Percentiles rank a stretch among this genome's conserved stretches.
Conservation (phyloP, 2,888 invertebrate species). For the Byasa hedistus region DNA sequence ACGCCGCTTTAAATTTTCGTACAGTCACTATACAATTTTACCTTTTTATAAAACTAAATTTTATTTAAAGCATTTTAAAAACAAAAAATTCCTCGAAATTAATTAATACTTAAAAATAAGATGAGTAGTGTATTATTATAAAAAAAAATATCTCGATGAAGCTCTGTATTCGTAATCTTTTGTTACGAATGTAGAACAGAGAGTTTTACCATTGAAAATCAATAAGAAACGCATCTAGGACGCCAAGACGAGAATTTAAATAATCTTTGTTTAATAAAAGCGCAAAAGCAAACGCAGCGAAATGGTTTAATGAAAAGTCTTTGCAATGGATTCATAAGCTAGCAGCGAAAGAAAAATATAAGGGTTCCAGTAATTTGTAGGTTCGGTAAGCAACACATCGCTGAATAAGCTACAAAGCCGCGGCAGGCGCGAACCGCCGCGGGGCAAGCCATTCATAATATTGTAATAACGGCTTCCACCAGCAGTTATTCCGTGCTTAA, state of each 20-base stretch:
- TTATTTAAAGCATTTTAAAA: no score
- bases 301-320: constrained; percentile 31
- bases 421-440: constrained; percentile 45
- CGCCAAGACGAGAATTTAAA: constrained; percentile 24
- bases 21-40: constrained; percentile 3
- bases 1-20: constrained; percentile 8
- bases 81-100: no score
- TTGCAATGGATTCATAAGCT: constrained; percentile 23
- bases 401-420: constrained; percentile 41
- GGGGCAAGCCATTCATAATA: constrained; percentile 77
- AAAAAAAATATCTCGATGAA: no score
- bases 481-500: constrained; percentile 79
- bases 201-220: constrained; percentile 19
- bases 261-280: constrained; percentile 20
- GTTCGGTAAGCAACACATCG: constrained; percentile 34
- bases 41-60: background rate
- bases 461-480: constrained; percentile 78
- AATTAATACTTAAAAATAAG: background rate
- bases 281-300: constrained; percentile 27
- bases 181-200: constrained; percentile 4
- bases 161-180: background rate
- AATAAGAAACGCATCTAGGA: constrained; percentile 23
- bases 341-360: constrained; percentile 30
- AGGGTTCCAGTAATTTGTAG: constrained; percentile 34
- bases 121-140: no score